A percentile compares a stretch with the other conserved stretches of the same genome.
Conservation (phyloP, 2,797 vertebrate genomes). For the Danio aesculapii region DNA sequence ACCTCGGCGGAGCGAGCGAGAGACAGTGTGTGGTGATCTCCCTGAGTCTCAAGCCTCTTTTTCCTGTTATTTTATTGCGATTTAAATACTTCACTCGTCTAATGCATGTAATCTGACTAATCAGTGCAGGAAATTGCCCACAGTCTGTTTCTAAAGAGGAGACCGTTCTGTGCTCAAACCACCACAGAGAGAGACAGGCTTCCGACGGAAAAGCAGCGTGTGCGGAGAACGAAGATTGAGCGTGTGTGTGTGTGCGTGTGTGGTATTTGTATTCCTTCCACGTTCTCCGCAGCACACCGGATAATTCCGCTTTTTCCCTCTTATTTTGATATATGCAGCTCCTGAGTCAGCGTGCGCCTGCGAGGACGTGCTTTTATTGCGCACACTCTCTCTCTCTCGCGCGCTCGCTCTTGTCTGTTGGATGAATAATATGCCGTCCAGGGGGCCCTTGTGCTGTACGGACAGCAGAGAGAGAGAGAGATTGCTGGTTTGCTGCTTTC, state of each 20-base stretch:
- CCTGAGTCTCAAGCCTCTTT: constrained; percentile 40
- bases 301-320: constrained; percentile 54
- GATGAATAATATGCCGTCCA: constrained; percentile 48
- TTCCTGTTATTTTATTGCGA: constrained; percentile 50
- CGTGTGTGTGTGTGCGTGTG: neutral
- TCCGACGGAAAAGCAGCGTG: constrained; percentile 29
- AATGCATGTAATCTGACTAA: constrained; percentile 52
- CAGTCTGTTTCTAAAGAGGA: constrained; percentile 38
- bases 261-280: constrained; percentile 58
- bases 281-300: constrained; percentile 56
- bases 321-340: constrained; percentile 67
- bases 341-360: constrained; percentile 63
- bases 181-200: constrained; percentile 24
- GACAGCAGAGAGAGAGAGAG: constrained; percentile 39
- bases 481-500: constrained; percentile 33
- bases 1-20: constrained; percentile 36
- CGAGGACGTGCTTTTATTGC: constrained; percentile 61
- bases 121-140: constrained; percentile 49
- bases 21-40: constrained; percentile 36
- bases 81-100: constrained; percentile 51
- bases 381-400: constrained; percentile 31
- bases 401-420: constrained; percentile 42
- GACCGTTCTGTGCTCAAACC: constrained; percentile 4
- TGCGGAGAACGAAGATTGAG: constrained; percentile 30
- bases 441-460: constrained; percentile 42